These are phyloP conservation scores for Cylas formicarius DNA, from an alignment of 1,140 invertebrate species.

Conservation along the genomic window DNA sequence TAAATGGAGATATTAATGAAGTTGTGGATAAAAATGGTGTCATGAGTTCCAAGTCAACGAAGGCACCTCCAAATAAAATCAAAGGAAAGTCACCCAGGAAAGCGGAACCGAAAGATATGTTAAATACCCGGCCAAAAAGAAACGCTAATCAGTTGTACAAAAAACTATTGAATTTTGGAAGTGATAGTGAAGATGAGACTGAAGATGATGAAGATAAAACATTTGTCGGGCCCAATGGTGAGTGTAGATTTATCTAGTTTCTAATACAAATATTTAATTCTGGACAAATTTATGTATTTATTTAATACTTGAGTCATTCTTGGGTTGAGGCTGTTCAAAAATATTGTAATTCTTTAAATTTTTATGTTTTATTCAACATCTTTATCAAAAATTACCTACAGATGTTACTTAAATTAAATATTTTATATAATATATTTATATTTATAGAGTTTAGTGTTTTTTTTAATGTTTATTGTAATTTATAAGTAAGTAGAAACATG, in stretches of 20 bases:
- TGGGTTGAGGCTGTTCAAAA: too few relatives aligned
- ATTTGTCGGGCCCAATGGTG: constrained; percentile 34
- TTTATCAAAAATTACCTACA: too few relatives aligned
- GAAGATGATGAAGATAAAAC: constrained; percentile 39
- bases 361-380: too few relatives aligned
- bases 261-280: neutral
- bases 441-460: too few relatives aligned
- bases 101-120: neutral
- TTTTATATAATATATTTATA: too few relatives aligned
- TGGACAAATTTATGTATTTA: too few relatives aligned
- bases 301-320: too few relatives aligned
- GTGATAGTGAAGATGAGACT: constrained; percentile 27
- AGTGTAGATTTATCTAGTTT: neutral
- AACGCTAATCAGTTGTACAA: constrained; percentile 33
- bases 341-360: too few relatives aligned
- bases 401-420: too few relatives aligned
- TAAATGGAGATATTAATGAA: too few relatives aligned
- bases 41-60: neutral
- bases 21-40: constrained; percentile 12
- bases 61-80: neutral
- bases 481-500: too few relatives aligned
- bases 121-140: constrained; percentile 27
- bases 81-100: constrained; percentile 12
- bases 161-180: constrained; percentile 26
- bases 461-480: too few relatives aligned